Base-by-base conservation (phyloP, 2,888 invertebrate genomes). In the Periphyllus acericola region DNA sequence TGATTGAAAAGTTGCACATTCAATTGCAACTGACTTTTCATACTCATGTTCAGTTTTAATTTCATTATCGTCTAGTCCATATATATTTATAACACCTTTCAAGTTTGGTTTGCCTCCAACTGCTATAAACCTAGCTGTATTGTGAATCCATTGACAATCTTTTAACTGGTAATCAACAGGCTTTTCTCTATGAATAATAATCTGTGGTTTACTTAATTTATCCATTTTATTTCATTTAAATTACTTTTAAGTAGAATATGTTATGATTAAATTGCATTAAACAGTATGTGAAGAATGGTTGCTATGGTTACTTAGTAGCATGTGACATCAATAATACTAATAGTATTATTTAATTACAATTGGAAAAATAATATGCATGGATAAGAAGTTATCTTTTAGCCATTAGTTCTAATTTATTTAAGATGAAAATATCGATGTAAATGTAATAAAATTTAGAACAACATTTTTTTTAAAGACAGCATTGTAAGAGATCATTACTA, bases 141-240 rank as follows among this genome's bases (percentile, higher is more conserved):
- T 95, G 0, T 99, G 98, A 90, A 99, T 95, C 99, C 98, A 99
- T 92, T 96, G 97, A n/a, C 95, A 94, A 91, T 98, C 98, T 91
- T 96, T 98, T 40, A 98, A 92, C 0, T 97, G 96, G 92, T 96
- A 98, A 91, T 96, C 94, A 2, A 98, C 92, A 36, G 95, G 93
- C 91, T 96, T 95, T 91, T 98, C 96, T 66, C 95, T 94, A 91
- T 98, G 97, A 89, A 96, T 94, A 90, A 98, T 96, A 90, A 98
- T 95, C 92, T 97, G 97, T 0, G 98, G 98, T 90, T 97, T 97
- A 80, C 89, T 87, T 71, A 89, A 86, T 87, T 87, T 89, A 19
- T 78, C 75, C 86, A 89, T 89, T 36, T 34, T 74, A 40, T 71
- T 60, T 75, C 0, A 19, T 21, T 84, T 21, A 29, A 0, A 60